Conservation (phyloP, 1,140 invertebrate genomes). For the Hormaphis cornu region DNA sequence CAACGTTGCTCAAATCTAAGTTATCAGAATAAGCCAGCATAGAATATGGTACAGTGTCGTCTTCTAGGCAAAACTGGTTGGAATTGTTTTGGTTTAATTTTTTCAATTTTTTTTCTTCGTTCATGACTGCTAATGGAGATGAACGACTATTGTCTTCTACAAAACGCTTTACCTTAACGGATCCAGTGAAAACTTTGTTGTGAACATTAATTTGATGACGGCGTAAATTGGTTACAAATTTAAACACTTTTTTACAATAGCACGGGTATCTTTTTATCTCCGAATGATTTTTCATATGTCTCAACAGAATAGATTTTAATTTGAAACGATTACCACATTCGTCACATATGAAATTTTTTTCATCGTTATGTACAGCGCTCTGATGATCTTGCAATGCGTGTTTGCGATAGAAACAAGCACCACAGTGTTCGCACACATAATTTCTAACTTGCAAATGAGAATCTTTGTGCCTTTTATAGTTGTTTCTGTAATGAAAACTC, state of each 20-base stretch:
- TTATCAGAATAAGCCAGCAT: constrained; percentile 14
- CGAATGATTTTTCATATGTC: constrained; percentile 17
- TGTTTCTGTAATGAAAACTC: constrained; percentile 12
- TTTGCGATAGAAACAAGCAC: constrained; percentile 26
- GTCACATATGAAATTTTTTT: constrained; percentile 22
- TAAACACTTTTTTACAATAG: constrained; percentile 5
- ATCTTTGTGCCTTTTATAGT: constrained; percentile 24
- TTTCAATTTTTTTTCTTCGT: constrained; percentile 10
- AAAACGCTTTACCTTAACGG: constrained; percentile 8
- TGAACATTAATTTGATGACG: constrained; percentile 21
- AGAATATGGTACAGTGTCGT: not conserved
- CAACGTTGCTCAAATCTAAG: constrained; percentile 20
- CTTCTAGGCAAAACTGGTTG: not conserved
- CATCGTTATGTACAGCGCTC: constrained; percentile 4
- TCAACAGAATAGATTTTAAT: constrained; percentile 10
- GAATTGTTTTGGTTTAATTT: constrained; percentile 1
- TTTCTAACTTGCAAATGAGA: constrained; percentile 16
- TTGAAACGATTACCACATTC: constrained; percentile 19
- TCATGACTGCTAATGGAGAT: not conserved
- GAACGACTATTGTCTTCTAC: constrained; percentile 18
- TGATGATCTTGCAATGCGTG: not conserved
- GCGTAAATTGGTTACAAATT: constrained; percentile 21
- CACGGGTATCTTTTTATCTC: not conserved
- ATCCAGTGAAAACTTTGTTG: not conserved
- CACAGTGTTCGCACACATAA: constrained; percentile 19